Conservation (phyloP, 1,140 invertebrate genomes). For the Steinernema feltiae region DNA sequence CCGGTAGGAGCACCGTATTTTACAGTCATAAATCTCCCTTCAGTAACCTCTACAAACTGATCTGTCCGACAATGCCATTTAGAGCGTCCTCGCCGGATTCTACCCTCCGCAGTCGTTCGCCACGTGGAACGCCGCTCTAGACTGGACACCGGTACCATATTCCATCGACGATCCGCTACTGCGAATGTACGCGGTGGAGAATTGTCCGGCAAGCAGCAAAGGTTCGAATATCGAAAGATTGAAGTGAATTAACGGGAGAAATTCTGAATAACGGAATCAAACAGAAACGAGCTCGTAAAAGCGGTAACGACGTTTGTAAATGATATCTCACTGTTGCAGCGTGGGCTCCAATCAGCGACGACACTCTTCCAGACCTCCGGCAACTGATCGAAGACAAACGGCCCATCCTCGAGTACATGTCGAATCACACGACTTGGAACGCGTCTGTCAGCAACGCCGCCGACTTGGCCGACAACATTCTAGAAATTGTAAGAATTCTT, state of each 20-base stretch:
- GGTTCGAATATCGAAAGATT: neutral
- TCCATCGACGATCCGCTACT: conserved; percentile 42
- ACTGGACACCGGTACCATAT: conserved; percentile 43
- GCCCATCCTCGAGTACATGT: conserved; percentile 26
- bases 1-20: too few relatives aligned
- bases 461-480: conserved; percentile 39
- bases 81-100: conserved; percentile 1
- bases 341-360: conserved; percentile 35
- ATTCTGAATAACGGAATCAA: neutral
- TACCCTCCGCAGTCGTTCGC: conserved; percentile 3
- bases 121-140: conserved; percentile 3
- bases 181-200: conserved; percentile 37
- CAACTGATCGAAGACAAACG: conserved; percentile 28
- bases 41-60: too few relatives aligned
- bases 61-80: neutral
- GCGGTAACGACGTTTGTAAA: neutral
- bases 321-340: conserved; percentile 19
- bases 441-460: conserved; percentile 32
- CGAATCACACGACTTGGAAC: conserved; percentile 34
- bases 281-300: neutral
- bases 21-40: too few relatives aligned
- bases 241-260: neutral
- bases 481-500: conserved; percentile 30
- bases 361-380: conserved; percentile 32
- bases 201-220: neutral